Evolutionary conservation across 2,888 invertebrate species (phyloP).

Genomic region (Gandaritis pyraliata): DNA sequence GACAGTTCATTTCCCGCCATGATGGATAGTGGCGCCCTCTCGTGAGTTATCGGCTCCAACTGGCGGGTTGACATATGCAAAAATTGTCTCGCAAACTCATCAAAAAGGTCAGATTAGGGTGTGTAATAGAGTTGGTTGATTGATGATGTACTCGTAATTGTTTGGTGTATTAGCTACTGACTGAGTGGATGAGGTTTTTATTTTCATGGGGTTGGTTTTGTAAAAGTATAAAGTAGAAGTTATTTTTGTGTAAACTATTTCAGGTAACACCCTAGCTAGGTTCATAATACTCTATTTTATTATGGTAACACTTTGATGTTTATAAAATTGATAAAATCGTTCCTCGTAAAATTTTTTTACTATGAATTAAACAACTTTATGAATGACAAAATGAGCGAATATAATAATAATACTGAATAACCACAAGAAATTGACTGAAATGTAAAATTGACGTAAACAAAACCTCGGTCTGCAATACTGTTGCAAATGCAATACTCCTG

Average conservation of each 20-base stretch:
- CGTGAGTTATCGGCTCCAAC: slow-evolving; percentile 74
- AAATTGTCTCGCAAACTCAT: slow-evolving; percentile 81
- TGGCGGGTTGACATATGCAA: slow-evolving; percentile 80
- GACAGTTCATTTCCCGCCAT: slow-evolving; percentile 82
- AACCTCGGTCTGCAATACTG: too few species aligned
- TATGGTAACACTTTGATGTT: too few species aligned
- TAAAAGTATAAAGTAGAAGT: not conserved
- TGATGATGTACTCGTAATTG: slow-evolving; percentile 43
- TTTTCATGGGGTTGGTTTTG: slow-evolving; percentile 4
- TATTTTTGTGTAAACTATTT: not conserved
- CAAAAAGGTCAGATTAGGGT: slow-evolving; percentile 72
- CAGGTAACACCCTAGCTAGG: too few species aligned
- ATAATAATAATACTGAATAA: too few species aligned
- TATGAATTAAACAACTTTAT: too few species aligned
- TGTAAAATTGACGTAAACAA: too few species aligned
- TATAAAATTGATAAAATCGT: too few species aligned
- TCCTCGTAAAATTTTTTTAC: too few species aligned
- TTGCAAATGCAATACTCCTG: too few species aligned
- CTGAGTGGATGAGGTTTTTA: slow-evolving; percentile 38
- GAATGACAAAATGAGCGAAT: too few species aligned
- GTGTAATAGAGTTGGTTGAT: slow-evolving; percentile 68
- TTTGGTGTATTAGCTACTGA: slow-evolving; percentile 42
- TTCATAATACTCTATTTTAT: too few species aligned
- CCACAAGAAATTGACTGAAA: too few species aligned
- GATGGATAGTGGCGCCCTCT: slow-evolving; percentile 72